Conservation (phyloP, 2,888 invertebrate genomes). For the Synanthedon myopaeformis region DNA sequence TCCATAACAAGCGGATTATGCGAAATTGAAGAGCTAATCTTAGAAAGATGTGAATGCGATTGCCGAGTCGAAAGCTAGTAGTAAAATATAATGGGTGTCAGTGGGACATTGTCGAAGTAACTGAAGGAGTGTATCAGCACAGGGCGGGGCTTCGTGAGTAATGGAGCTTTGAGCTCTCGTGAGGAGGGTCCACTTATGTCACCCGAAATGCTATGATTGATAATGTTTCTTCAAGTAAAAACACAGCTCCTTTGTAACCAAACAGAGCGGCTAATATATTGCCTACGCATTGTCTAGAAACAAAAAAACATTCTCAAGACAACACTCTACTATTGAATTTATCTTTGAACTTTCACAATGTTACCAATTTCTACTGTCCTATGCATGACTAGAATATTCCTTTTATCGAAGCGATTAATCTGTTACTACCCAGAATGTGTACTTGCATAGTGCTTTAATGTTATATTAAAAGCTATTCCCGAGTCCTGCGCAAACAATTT, state of each 20-base stretch:
- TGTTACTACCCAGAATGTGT: neutral
- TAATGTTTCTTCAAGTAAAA: constrained; percentile 55
- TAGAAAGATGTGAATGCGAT: neutral
- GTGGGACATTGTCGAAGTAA: constrained; percentile 32
- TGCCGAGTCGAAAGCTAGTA: neutral
- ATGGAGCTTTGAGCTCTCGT: constrained; percentile 61
- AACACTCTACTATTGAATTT: neutral
- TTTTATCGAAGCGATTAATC: neutral
- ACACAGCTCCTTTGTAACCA: constrained; percentile 40
- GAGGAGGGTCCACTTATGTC: constrained; percentile 69
- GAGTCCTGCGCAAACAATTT: neutral
- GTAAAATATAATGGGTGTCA: constrained; percentile 7
- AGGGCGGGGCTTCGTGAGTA: constrained; percentile 61
- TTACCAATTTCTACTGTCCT: neutral
- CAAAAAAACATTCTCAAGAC: neutral
- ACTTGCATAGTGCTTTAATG: neutral
- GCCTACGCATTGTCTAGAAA: constrained; percentile 2
- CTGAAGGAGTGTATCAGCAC: constrained; percentile 48
- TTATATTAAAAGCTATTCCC: neutral
- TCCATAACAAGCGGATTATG: neutral
- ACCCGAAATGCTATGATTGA: constrained; percentile 63
- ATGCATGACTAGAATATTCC: neutral
- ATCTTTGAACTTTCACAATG: neutral
- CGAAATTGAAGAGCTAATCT: neutral
- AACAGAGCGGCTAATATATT: constrained; percentile 23